phyloP scores from a whole-genome alignment of 2,797 vertebrate species.

The Epinephelus malabaricus region DNA sequence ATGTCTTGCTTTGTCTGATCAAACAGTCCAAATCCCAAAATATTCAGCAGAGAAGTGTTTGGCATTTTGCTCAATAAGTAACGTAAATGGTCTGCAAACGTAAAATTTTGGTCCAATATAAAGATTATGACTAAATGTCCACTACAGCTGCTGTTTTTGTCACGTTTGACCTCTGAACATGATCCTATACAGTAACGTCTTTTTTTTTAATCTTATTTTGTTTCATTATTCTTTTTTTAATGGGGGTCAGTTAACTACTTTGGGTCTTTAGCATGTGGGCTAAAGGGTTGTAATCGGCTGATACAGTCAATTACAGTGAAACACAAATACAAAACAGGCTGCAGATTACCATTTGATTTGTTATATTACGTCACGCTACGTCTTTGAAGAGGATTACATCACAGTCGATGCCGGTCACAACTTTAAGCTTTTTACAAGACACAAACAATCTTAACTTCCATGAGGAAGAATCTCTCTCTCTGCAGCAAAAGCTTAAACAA shows the following conservation, averaged over 20 bases:
- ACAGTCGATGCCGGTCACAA: constrained; percentile 49
- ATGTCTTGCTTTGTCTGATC: neutral
- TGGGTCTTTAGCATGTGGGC: neutral
- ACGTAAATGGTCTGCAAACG: neutral
- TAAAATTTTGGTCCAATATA: no score
- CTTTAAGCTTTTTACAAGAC: constrained; percentile 39
- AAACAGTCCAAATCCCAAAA: neutral
- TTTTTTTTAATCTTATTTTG: neutral
- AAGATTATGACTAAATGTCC: neutral
- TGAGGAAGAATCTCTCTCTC: neutral
- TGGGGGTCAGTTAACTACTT: neutral
- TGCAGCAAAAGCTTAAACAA: neutral
- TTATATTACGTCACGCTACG: constrained; percentile 5
- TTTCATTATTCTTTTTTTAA: neutral
- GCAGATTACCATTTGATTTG: constrained; percentile 5
- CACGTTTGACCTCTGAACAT: neutral
- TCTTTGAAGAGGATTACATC: constrained; percentile 53
- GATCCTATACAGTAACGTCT: no score
- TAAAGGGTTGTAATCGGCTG: neutral
- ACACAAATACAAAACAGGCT: no score
- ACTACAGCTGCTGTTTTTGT: neutral
- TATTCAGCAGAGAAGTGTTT: neutral
- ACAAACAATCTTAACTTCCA: constrained; percentile 19
- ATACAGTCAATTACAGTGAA: neutral
- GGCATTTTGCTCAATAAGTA: neutral